Evolutionary conservation across 2,888 invertebrate genomes (phyloP), one percentile per base, ranked within the genome.

Genomic region (Merodon equestris): DNA sequence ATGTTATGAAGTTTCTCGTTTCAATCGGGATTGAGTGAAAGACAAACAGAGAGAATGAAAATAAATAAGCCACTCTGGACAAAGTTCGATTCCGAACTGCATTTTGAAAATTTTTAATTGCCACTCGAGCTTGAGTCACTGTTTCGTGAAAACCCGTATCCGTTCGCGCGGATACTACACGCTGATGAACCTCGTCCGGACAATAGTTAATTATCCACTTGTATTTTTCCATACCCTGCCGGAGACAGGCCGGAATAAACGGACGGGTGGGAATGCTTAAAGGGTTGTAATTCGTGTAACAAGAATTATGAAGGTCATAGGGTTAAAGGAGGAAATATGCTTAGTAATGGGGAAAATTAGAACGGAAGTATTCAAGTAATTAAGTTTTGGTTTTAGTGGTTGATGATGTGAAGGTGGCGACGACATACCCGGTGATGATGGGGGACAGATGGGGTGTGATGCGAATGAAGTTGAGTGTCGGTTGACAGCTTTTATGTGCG

Each of bases 181-280:
- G 7, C 27, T 7, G 27, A 44, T 36, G 53, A 66, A 64, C 48
- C 27, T 73, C 50, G 15, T 27, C 73, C 58, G 79, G 60, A 79
- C 68, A 79, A 74, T 79, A 58, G 64, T 64, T 79, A 74, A 74
- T 79, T 79, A 79, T 74, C 70, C 70, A 74, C 73, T 79, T 79
- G 79, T 13, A 14, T 14, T 18, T 13, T 5, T 14, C 19, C 40
- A 47, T 14, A 13, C 36, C n/a, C 2, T 3, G 17, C 48, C 13
- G n/a, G n/a, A n/a, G n/a, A n/a, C n/a, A n/a, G n/a, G n/a, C n/a
- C n/a, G n/a, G n/a, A n/a, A n/a, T n/a, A n/a, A n/a, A 44, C 38
- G 50, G 14, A 42, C 18, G 38, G 36, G 47, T 10, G 40, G n/a
- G 9, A 40, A n/a, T n/a, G n/a, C 3, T 40, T n/a, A 40, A n/a